Evolutionary conservation across 1,140 invertebrate genomes (phyloP).

Genomic region (Tribolium madens): DNA sequence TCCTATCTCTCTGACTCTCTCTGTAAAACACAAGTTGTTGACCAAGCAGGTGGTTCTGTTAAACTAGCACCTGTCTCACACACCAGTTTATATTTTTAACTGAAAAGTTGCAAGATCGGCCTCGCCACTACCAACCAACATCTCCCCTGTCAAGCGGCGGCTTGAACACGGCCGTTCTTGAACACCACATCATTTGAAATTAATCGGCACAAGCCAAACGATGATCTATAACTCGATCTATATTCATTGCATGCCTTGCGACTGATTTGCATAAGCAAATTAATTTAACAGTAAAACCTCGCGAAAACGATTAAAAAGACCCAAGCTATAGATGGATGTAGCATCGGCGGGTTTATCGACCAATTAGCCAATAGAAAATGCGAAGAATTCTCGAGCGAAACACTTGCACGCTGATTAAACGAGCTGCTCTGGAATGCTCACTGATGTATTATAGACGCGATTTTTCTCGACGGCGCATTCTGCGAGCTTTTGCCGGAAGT

Average conservation of each 20-base stretch:
- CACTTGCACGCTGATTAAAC: slow-evolving; percentile 46
- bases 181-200: slow-evolving; percentile 13
- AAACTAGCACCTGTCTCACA: slow-evolving; percentile 53
- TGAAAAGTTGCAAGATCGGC: slow-evolving; percentile 51
- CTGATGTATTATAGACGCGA: slow-evolving; percentile 23
- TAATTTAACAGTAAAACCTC: slow-evolving; percentile 34
- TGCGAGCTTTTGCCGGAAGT: not conserved
- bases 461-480: slow-evolving; percentile 4
- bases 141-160: not conserved
- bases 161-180: not conserved
- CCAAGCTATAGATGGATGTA: not conserved
- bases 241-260: slow-evolving; percentile 30
- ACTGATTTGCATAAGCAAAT: slow-evolving; percentile 28
- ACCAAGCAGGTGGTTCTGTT: slow-evolving; percentile 51
- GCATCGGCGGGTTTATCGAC: slow-evolving; percentile 40
- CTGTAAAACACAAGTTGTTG: slow-evolving; percentile 40
- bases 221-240: slow-evolving; percentile 28
- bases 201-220: slow-evolving; percentile 34
- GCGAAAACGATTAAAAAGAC: slow-evolving; percentile 11
- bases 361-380: slow-evolving; percentile 50
- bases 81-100: slow-evolving; percentile 55
- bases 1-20: slow-evolving; percentile 15
- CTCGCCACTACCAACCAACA: not conserved
- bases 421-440: slow-evolving; percentile 41
- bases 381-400: slow-evolving; percentile 45